phyloP scores from a whole-genome alignment of 2,888 invertebrate species.

The Cantharis rustica region DNA sequence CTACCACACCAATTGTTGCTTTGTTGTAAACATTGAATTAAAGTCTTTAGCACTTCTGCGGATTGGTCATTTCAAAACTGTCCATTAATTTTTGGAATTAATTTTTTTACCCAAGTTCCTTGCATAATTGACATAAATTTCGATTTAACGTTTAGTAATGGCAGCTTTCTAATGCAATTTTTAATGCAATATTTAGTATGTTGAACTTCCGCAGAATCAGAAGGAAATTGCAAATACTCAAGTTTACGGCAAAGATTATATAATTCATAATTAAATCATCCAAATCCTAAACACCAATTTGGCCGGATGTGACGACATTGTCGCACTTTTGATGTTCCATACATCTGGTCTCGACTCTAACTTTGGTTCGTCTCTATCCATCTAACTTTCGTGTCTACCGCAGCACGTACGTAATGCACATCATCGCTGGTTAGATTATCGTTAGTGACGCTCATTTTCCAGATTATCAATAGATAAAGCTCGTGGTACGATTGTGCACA shows the following conservation, averaged over 20 bases:
- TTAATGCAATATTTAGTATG: background rate
- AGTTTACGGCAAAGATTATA: background rate
- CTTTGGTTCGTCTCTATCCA: conserved; percentile 24
- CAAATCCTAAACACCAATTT: conserved; percentile 21
- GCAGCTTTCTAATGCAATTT: conserved; percentile 1
- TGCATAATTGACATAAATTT: background rate
- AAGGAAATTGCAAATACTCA: conserved; percentile 3
- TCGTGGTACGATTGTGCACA: background rate
- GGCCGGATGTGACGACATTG: conserved; percentile 45
- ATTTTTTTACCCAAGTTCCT: background rate
- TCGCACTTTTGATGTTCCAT: conserved; percentile 39
- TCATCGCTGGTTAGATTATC: background rate
- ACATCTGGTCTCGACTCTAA: conserved; percentile 34
- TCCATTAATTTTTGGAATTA: background rate
- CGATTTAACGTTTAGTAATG: background rate
- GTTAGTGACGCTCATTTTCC: conserved; percentile 10
- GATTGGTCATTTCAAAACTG: background rate
- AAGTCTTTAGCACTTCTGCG: background rate
- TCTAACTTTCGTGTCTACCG: conserved; percentile 25
- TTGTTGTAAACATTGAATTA: background rate
- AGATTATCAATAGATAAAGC: background rate
- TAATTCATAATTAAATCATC: background rate
- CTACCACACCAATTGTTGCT: background rate
- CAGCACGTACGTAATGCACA: background rate
- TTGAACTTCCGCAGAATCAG: background rate